A percentile compares a stretch with the other conserved stretches of the same genome.
Conservation (phyloP, 2,797 vertebrate genomes). For the Poecilia velifera region DNA sequence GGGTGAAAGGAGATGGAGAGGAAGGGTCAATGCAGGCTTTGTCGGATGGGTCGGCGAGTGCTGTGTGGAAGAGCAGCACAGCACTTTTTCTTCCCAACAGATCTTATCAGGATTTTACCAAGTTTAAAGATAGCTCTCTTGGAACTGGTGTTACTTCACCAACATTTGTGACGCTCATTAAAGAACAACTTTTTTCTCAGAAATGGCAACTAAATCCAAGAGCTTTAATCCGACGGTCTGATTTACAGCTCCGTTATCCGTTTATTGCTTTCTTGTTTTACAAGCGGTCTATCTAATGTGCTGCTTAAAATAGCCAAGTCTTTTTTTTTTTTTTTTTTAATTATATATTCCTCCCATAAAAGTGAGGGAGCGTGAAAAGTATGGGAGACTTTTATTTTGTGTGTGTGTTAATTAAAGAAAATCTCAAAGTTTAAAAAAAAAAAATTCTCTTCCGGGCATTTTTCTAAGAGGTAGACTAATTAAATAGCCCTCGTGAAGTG, state of each 20-base stretch:
- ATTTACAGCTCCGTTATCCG: conserved; percentile 3
- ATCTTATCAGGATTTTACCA: conserved; percentile 6
- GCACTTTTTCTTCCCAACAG: not conserved
- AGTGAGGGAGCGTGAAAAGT: not conserved
- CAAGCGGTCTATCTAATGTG: not conserved
- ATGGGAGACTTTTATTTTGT: not conserved
- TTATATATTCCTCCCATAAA: accelerated
- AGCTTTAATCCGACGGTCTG: not conserved
- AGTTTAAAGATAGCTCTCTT: conserved; percentile 14
- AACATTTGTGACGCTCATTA: conserved; percentile 4
- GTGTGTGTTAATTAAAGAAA: not conserved
- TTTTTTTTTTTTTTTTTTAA: not conserved
- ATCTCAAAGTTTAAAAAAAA: conserved; percentile 9
- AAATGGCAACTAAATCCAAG: not conserved
- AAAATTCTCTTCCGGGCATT: not conserved
- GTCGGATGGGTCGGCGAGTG: conserved; percentile 44
- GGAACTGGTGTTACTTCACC: not conserved
- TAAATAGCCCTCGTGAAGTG: conserved; percentile 12
- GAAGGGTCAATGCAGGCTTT: conserved; percentile 71
- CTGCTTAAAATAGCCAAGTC: not conserved
- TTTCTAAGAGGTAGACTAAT: conserved; percentile 13
- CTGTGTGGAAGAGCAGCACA: conserved; percentile 22
- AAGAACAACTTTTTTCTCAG: conserved; percentile 9
- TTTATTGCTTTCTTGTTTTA: not conserved
- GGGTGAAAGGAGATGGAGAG: not conserved